Percentiles rank a stretch among this genome's conserved stretches.
These are phyloP conservation scores for Pipistrellus nathusii DNA, from an alignment of 2,797 vertebrate species.

Conservation along the genomic window DNA sequence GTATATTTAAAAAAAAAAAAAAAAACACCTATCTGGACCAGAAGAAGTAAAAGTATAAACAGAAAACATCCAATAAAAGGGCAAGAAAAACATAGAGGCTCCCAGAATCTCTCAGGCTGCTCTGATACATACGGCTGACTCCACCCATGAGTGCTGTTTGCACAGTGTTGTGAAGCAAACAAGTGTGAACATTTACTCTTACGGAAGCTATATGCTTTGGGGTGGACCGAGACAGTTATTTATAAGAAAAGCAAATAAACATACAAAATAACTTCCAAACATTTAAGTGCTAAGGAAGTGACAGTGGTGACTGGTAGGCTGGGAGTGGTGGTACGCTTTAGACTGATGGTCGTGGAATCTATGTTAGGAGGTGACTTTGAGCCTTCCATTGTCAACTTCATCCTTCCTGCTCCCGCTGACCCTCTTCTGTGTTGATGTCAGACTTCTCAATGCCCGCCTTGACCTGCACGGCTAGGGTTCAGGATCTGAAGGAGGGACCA, in stretches of 20 bases:
- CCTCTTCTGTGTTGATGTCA: not conserved
- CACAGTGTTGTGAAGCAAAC: not conserved
- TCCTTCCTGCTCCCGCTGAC: not conserved
- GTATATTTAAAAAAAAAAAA: too few relatives aligned
- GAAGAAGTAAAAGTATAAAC: slow-evolving; percentile 12
- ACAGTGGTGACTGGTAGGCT: not conserved
- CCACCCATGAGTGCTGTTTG: not conserved
- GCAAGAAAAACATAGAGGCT: not conserved
- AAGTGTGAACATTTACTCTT: not conserved
- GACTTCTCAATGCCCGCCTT: not conserved
- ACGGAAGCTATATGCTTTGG: not conserved
- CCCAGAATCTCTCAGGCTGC: not conserved
- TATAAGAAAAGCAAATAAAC: not conserved
- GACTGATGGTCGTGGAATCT: not conserved
- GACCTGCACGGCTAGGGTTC: too few relatives aligned
- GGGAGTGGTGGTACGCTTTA: too few relatives aligned
- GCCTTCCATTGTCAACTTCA: not conserved
- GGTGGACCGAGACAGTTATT: not conserved
- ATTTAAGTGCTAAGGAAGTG: not conserved
- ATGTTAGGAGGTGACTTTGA: not conserved
- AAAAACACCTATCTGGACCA: not conserved
- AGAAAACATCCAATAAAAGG: slow-evolving; percentile 7
- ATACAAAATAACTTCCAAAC: not conserved
- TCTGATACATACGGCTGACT: not conserved
- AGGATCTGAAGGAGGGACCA: too few relatives aligned